These are phyloP conservation scores for Heliocidaris tuberculata DNA, from an alignment of 35 echinoderm and acorn worm species.

Conservation along the genomic window DNA sequence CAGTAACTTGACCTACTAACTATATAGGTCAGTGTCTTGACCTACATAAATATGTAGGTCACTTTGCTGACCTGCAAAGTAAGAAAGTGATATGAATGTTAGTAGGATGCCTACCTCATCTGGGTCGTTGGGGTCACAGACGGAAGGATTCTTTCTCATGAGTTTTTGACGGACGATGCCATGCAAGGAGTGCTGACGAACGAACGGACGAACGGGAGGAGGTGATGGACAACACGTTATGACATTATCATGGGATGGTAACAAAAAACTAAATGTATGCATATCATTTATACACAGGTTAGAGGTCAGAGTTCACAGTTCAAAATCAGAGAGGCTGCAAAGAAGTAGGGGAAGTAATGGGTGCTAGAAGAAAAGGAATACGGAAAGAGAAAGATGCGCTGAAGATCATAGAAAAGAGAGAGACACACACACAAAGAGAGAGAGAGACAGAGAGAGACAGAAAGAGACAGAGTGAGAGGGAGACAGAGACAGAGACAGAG, in stretches of 20 bases:
- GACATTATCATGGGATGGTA: neutral
- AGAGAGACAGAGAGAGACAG: neutral
- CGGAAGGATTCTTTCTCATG: conserved; percentile 12
- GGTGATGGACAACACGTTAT: neutral
- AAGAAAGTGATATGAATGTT: too few relatives aligned
- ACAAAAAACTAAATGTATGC: neutral
- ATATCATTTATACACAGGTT: neutral
- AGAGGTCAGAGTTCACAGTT: neutral
- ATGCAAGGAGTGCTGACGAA: conserved; percentile 34
- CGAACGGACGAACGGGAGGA: neutral
- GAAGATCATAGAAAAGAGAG: neutral
- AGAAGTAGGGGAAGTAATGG: neutral
- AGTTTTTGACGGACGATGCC: conserved; percentile 43
- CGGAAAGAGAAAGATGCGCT: neutral
- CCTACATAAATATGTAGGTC: too few relatives aligned
- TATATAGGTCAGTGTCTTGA: too few relatives aligned
- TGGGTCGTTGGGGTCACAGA: neutral
- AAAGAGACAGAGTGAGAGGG: neutral
- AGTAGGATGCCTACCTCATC: conserved; percentile 5
- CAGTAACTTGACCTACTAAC: too few relatives aligned
- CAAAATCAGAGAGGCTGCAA: too few relatives aligned
- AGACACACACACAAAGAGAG: neutral
- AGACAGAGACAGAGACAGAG: neutral
- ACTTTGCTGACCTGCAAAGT: too few relatives aligned
- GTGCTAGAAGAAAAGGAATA: neutral